phyloP scores from a whole-genome alignment of 2,888 invertebrate genomes.

The Agonopterix alstromeriana region DNA sequence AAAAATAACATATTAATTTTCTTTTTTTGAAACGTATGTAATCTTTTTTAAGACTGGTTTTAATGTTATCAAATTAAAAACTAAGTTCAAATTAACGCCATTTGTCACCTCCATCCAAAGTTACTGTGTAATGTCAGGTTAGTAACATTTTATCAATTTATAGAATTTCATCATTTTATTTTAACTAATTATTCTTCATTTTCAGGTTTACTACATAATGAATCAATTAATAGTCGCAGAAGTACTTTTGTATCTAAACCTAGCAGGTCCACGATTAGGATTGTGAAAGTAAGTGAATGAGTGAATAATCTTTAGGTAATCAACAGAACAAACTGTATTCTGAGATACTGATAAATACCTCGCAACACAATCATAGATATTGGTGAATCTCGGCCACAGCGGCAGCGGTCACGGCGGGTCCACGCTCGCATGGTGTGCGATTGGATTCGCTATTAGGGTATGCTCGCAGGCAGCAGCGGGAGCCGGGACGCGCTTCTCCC shows the following conservation, averaged over 20 bases:
- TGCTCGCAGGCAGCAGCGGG: too few relatives aligned
- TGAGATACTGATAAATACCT: too few relatives aligned
- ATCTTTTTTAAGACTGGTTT: too few relatives aligned
- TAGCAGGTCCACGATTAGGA: conserved; percentile 55
- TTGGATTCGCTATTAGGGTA: too few relatives aligned
- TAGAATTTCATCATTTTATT: conserved; percentile 8
- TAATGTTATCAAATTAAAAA: neutral
- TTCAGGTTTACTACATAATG: conserved; percentile 67
- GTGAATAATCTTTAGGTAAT: neutral
- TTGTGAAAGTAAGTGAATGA: conserved; percentile 52
- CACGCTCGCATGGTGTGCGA: too few relatives aligned
- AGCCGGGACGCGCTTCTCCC: too few relatives aligned
- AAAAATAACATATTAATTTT: neutral
- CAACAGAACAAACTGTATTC: neutral
- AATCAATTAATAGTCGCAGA: conserved; percentile 61
- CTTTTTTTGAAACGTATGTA: too few relatives aligned
- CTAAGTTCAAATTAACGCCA: conserved; percentile 11
- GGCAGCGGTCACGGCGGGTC: too few relatives aligned
- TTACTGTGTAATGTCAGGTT: conserved; percentile 75
- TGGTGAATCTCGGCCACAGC: too few relatives aligned
- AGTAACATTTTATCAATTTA: conserved; percentile 25
- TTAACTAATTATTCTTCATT: conserved; percentile 16
- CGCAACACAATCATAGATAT: too few relatives aligned
- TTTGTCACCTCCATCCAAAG: conserved; percentile 64
- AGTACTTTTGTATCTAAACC: conserved; percentile 63